A percentile compares a stretch with the other conserved stretches of the same genome.
Conservation (phyloP, 1,140 invertebrate genomes). For the Acromyrmex charruanus region DNA sequence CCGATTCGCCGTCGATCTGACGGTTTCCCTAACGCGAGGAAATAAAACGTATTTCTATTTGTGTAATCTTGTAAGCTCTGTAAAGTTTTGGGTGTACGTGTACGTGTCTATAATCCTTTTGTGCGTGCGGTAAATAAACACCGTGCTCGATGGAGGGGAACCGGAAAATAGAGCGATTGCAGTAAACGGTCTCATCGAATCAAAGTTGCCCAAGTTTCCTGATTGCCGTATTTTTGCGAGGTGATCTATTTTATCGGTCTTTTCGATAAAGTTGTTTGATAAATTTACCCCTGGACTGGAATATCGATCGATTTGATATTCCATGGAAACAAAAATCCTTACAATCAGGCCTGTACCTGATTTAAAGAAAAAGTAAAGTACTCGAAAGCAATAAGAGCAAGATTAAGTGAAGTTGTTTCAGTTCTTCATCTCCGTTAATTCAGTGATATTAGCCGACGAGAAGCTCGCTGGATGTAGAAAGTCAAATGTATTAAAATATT, state of each 20-base stretch:
- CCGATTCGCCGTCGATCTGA: constrained; percentile 58
- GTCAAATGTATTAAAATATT: constrained; percentile 37
- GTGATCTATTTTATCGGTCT: neutral
- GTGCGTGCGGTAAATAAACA: constrained; percentile 62
- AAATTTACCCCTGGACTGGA: constrained; percentile 12
- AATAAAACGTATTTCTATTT: constrained; percentile 76
- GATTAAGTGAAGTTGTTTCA: neutral
- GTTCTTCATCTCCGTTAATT: neutral
- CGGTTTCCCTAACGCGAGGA: constrained; percentile 65
- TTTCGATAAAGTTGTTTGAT: constrained; percentile 1
- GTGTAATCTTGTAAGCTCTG: constrained; percentile 79
- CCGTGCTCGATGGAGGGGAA: constrained; percentile 59
- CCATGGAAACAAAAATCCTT: neutral
- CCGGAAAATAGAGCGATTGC: constrained; percentile 39
- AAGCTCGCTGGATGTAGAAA: constrained; percentile 55
- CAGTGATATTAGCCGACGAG: constrained; percentile 60
- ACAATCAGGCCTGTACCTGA: neutral
- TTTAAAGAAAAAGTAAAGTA: neutral
- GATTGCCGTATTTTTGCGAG: neutral
- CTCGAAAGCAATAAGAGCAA: neutral
- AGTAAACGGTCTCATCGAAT: neutral
- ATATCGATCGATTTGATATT: neutral
- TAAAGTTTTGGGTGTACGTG: constrained; percentile 82
- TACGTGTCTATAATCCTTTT: constrained; percentile 81
- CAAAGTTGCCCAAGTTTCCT: neutral